Percentiles rank a stretch among this genome's conserved stretches.
Evolutionary conservation across 2,797 vertebrate genomes (phyloP).

Genomic region (Emys orbicularis): DNA sequence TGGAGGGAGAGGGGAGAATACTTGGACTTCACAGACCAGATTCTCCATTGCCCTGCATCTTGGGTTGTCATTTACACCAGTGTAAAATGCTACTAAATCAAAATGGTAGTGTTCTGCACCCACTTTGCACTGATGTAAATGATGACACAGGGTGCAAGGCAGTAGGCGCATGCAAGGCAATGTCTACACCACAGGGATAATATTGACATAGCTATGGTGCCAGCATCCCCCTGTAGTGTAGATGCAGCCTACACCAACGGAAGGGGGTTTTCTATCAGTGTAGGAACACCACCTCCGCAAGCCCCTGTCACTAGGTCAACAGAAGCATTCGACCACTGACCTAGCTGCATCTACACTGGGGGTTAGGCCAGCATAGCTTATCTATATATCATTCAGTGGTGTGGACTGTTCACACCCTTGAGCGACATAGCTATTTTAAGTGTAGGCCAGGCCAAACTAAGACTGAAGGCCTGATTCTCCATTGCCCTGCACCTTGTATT

Average conservation of each 20-base stretch:
- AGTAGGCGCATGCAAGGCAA: not conserved
- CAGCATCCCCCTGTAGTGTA: not conserved
- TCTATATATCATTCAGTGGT: not conserved
- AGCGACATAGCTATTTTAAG: not conserved
- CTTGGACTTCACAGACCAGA: constrained; percentile 35
- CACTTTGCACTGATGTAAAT: constrained; percentile 65
- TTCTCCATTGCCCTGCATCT: constrained; percentile 48
- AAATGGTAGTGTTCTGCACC: constrained; percentile 39
- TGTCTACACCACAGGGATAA: no score
- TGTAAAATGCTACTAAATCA: constrained; percentile 22
- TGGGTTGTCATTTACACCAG: constrained; percentile 10
- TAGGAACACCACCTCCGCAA: not conserved
- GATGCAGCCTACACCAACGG: not conserved
- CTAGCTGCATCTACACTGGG: not conserved
- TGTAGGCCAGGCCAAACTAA: constrained; percentile 5
- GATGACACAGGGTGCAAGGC: constrained; percentile 62
- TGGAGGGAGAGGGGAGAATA: constrained; percentile 65
- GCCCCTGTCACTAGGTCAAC: not conserved
- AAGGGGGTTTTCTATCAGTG: not conserved
- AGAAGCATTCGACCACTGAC: not conserved
- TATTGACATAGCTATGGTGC: not conserved
- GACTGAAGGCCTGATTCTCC: constrained; percentile 60
- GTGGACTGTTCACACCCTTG: not conserved
- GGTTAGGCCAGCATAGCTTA: not conserved
- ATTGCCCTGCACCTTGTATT: constrained; percentile 63